Base-by-base conservation (phyloP, 2,113 vertebrate species). In the Hydrolagus affinis region DNA sequence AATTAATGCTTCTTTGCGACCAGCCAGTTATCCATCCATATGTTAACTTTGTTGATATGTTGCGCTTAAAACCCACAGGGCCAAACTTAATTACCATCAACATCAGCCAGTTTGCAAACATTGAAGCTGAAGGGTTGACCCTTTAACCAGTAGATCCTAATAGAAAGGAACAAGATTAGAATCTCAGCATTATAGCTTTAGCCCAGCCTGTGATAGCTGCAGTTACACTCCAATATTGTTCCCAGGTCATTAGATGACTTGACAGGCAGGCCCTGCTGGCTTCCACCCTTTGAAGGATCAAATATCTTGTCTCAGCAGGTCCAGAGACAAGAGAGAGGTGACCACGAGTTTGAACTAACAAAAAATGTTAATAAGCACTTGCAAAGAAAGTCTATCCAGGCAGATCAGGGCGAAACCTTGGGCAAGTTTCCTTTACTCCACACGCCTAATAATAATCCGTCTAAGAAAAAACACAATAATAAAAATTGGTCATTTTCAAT, bases 361-460 rank as follows among this genome's bases (percentile, higher is more conserved):
- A 23, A 76, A 28, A 76, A 59, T 77, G 19, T 56, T 75, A 32
- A 75, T 59, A 77, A 77, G 56, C 75, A 60, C 14, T 59, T 60
- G 56, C 6, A 6, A 4, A 11, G 75, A 77, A 77, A 57, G 10
- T 59, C n/a, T n/a, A n/a, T n/a, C n/a, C n/a, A n/a, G n/a, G n/a
- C n/a, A n/a, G n/a, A n/a, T n/a, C n/a, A n/a, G n/a, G n/a, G n/a
- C n/a, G n/a, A n/a, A n/a, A n/a, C n/a, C n/a, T n/a, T n/a, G n/a
- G n/a, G n/a, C n/a, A n/a, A n/a, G n/a, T n/a, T n/a, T n/a, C n/a
- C n/a, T n/a, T n/a, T n/a, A n/a, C n/a, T n/a, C n/a, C n/a, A n/a
- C n/a, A n/a, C n/a, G n/a, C n/a, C n/a, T n/a, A n/a, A n/a, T n/a
- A n/a, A n/a, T n/a, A n/a, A n/a, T n/a, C n/a, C n/a, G n/a, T n/a